phyloP scores from a whole-genome alignment of 2,888 invertebrate species.

The Metallyticus violacea region DNA sequence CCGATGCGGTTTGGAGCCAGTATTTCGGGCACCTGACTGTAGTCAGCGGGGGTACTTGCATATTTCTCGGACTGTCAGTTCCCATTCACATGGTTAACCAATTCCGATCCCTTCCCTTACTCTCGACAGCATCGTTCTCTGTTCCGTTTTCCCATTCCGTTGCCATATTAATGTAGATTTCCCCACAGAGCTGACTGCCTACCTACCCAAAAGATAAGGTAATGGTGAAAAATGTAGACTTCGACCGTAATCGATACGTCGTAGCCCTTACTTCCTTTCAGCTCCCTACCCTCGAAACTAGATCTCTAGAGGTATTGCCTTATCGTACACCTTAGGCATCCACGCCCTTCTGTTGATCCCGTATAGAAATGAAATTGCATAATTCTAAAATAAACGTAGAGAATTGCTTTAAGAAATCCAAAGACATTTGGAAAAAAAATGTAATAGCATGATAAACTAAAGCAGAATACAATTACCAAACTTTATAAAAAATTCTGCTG shows the following conservation, averaged over 20 bases:
- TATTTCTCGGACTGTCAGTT: slow-evolving; percentile 15
- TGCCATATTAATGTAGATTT: slow-evolving; percentile 11
- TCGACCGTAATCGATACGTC: background rate
- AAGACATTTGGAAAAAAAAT: too few relatives aligned
- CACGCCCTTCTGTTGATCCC: too few relatives aligned
- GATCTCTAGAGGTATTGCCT: background rate
- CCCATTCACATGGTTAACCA: slow-evolving; percentile 13
- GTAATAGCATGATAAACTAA: too few relatives aligned
- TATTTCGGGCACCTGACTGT: background rate
- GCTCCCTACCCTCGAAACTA: background rate
- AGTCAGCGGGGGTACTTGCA: background rate
- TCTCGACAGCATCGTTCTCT: background rate
- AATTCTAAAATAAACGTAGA: too few relatives aligned
- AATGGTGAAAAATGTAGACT: background rate
- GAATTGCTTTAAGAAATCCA: too few relatives aligned
- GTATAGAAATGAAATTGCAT: too few relatives aligned
- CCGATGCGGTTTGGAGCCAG: background rate
- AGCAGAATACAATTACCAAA: too few relatives aligned
- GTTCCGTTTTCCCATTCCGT: background rate
- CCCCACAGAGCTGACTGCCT: background rate
- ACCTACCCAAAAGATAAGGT: background rate
- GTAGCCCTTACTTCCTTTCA: background rate
- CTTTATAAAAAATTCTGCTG: too few relatives aligned
- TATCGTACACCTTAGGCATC: background rate
- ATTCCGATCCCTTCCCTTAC: slow-evolving; percentile 9